phyloP scores from a whole-genome alignment of 2,113 vertebrate species.

The Ursus arctos region DNA sequence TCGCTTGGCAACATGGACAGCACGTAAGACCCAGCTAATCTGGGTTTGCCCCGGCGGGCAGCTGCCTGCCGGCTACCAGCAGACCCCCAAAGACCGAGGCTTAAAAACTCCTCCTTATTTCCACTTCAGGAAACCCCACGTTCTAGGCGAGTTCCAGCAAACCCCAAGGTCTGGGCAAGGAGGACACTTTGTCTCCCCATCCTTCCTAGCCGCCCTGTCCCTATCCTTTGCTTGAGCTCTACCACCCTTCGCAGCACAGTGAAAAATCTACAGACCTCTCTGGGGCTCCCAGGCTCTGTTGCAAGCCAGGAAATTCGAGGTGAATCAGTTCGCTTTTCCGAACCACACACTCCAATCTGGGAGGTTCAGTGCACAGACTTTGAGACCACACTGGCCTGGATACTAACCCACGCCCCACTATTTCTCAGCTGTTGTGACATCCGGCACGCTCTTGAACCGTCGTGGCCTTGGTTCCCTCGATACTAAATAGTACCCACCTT shows the following conservation, averaged over 20 bases:
- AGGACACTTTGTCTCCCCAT: neutral
- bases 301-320: neutral
- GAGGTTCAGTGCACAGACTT: neutral
- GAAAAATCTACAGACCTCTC: neutral
- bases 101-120: neutral
- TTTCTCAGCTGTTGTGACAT: neutral
- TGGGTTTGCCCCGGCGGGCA: neutral
- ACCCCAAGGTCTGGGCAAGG: neutral
- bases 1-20: conserved; percentile 62
- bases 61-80: neutral
- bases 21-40: conserved; percentile 73
- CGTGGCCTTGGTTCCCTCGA: neutral
- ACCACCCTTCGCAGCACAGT: neutral
- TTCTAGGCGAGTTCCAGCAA: neutral
- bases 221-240: neutral
- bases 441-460: neutral
- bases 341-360: neutral
- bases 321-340: neutral
- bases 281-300: neutral
- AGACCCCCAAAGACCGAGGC: neutral
- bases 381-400: neutral
- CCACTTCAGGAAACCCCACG: neutral
- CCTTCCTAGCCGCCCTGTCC: neutral
- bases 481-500: neutral
- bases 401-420: neutral